A percentile compares a stretch with the other conserved stretches of the same genome.
Evolutionary conservation across 1,140 invertebrate species (phyloP).

Genomic region (Cataglyphis hispanica): DNA sequence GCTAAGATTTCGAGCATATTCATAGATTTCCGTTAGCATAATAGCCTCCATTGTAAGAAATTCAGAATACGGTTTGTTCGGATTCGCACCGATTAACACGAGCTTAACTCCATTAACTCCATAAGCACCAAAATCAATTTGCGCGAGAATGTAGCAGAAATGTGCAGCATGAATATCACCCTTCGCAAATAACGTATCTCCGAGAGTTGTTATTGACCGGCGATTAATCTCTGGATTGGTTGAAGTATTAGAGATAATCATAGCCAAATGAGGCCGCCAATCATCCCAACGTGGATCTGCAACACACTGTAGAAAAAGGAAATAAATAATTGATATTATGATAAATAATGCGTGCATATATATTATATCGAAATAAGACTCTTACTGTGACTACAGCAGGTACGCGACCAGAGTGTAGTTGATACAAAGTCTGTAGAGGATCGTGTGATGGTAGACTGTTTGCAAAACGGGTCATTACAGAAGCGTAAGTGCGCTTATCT

Average conservation of each 20-base stretch:
- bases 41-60: slow-evolving; percentile 94
- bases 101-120: slow-evolving; percentile 90
- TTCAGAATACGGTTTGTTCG: slow-evolving; percentile 88
- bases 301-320: slow-evolving; percentile 88
- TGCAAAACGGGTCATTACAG: slow-evolving; percentile 95
- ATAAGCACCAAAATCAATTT: slow-evolving; percentile 91
- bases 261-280: slow-evolving; percentile 97
- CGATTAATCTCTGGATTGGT: slow-evolving; percentile 93
- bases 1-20: slow-evolving; percentile 95
- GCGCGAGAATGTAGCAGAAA: slow-evolving; percentile 97
- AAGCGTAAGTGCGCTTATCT: slow-evolving; percentile 94
- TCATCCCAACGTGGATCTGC: slow-evolving; percentile 97
- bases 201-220: slow-evolving; percentile 93
- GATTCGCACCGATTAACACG: slow-evolving; percentile 93
- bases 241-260: slow-evolving; percentile 96
- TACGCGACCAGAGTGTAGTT: slow-evolving; percentile 94
- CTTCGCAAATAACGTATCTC: slow-evolving; percentile 89
- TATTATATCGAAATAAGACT: slow-evolving; percentile 43
- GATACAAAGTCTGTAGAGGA: slow-evolving; percentile 97
- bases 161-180: slow-evolving; percentile 95
- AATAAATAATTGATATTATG: slow-evolving; percentile 44
- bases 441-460: slow-evolving; percentile 94
- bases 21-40: slow-evolving; percentile 97
- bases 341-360: slow-evolving; percentile 18
- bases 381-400: slow-evolving; percentile 94